Evolutionary conservation across 35 echinoderm and acorn worm species (phyloP), one percentile per base, ranked within the genome.

Genomic region (Acanthaster planci): DNA sequence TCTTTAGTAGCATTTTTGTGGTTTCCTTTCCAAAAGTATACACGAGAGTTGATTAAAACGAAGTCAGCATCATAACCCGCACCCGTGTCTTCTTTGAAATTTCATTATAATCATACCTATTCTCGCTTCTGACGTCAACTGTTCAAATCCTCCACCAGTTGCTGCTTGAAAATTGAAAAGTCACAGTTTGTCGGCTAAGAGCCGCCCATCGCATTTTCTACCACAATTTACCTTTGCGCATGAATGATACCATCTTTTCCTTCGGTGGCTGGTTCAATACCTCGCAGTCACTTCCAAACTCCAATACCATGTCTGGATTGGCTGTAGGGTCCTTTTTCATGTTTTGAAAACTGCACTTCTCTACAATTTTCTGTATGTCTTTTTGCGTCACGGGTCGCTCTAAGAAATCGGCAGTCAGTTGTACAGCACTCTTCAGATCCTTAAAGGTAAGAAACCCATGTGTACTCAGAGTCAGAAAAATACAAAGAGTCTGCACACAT

Each of bases 351-450:
- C 64, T 0, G 64, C 64, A 72, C 29, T 31, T 31, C 14, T 72
- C 64, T 14, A 31, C 64, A 29, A 72, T 72, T 72, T 34, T 72
- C 23, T 72, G 26, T 23, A 72, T 7, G 26, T 10, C 34, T 2
- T 72, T 26, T 14, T 0, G 26, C 34, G 64, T 72, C 23, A 72
- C 26, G 34, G 29, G 2, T 34, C 64, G 64, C 10, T 34, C 64
- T 14, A 72, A 26, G 7, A 72, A 72, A 35, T 72, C 34, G 14
- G 64, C 64, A 72, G 64, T 72, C 18, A n/a, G 14, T 72, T 72
- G 64, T 31, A 72, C n/a, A 72, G 64, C 64, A 72, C 23, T 72
- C n/a, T 34, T 26, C 34, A 31, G 64, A 72, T 72, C 64, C 64
- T 72, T 72, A 6, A 59, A 59, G 27, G 8, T 15, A 14, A n/a